Conservation (phyloP, 2,113 vertebrate genomes). For the Engystomops pustulosus region DNA sequence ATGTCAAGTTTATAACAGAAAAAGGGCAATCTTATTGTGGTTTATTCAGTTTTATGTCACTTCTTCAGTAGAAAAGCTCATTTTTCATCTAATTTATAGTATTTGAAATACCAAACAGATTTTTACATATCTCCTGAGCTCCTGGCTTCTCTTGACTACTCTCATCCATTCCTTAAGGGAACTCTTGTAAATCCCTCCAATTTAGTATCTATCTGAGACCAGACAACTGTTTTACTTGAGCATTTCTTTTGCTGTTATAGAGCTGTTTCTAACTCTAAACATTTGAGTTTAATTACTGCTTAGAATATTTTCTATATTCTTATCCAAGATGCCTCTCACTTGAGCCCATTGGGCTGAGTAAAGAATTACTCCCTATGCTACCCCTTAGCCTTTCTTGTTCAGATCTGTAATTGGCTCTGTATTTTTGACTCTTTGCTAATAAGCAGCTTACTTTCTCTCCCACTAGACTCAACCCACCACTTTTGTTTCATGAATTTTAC, state of each 20-base stretch:
- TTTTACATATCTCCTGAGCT: constrained; percentile 99
- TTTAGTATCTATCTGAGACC: constrained; percentile 95
- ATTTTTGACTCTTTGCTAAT: constrained; percentile 99
- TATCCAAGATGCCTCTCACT: constrained; percentile 83
- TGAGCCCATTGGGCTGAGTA: constrained; percentile 91
- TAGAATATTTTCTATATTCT: constrained; percentile 87
- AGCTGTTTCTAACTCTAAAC: constrained; percentile 95
- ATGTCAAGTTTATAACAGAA: constrained; percentile 98
- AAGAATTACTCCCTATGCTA: constrained; percentile 96
- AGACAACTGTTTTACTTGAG: constrained; percentile 91
- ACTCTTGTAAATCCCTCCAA: constrained; percentile 97
- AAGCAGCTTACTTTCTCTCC: constrained; percentile 99
- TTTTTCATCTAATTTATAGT: constrained; percentile 98
- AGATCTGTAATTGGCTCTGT: constrained; percentile 99
- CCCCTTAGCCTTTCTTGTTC: constrained; percentile 95
- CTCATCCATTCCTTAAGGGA: constrained; percentile 89
- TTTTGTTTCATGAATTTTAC: constrained; percentile 99
- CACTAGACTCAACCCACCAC: constrained; percentile 99
- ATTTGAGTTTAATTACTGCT: constrained; percentile 98
- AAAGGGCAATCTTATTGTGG: constrained; percentile 96
- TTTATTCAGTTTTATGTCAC: constrained; percentile 98
- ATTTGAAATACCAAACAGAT: constrained; percentile 99
- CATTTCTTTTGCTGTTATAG: constrained; percentile 95
- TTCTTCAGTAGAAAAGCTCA: constrained; percentile 88
- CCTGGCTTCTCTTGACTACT: constrained; percentile 83